These are phyloP conservation scores for Artibeus lituratus DNA, from an alignment of 2,797 vertebrate genomes.

Conservation along the genomic window DNA sequence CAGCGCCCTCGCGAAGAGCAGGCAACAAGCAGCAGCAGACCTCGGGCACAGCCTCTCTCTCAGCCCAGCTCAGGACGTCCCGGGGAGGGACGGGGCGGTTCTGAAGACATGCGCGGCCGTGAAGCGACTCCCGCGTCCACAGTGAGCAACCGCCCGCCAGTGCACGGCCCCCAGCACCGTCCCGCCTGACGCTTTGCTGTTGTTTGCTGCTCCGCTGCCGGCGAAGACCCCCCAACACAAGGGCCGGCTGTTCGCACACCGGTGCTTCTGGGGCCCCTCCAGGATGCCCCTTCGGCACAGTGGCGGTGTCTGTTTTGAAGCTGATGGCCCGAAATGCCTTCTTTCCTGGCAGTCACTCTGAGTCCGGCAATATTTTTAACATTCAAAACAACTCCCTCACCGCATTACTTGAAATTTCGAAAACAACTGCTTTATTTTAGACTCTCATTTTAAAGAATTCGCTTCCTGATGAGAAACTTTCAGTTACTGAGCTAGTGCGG, in stretches of 20 bases:
- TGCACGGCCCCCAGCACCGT: background rate
- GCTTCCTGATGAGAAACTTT: slow-evolving; percentile 16
- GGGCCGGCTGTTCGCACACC: slow-evolving; percentile 47
- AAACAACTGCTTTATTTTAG: slow-evolving; percentile 65
- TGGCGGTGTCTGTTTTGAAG: slow-evolving; percentile 61
- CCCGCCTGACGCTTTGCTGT: background rate
- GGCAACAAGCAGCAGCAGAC: background rate
- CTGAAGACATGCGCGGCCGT: background rate
- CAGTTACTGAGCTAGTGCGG: slow-evolving; percentile 36
- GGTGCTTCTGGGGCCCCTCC: slow-evolving; percentile 4
- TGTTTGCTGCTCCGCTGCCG: background rate
- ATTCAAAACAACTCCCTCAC: slow-evolving; percentile 70
- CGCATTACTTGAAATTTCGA: slow-evolving; percentile 40
- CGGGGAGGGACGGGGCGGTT: background rate
- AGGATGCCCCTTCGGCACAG: background rate
- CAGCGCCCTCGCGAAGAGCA: background rate
- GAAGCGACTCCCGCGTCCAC: slow-evolving; percentile 3
- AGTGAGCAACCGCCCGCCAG: background rate
- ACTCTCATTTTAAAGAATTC: slow-evolving; percentile 55
- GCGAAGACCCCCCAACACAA: slow-evolving; percentile 51
- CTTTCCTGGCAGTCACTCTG: slow-evolving; percentile 60
- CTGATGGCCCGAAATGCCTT: slow-evolving; percentile 50
- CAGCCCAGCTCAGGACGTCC: background rate
- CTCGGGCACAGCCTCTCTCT: background rate
- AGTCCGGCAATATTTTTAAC: slow-evolving; percentile 71